Conservation (phyloP, 1,140 invertebrate species). For the Spodoptera litura region DNA sequence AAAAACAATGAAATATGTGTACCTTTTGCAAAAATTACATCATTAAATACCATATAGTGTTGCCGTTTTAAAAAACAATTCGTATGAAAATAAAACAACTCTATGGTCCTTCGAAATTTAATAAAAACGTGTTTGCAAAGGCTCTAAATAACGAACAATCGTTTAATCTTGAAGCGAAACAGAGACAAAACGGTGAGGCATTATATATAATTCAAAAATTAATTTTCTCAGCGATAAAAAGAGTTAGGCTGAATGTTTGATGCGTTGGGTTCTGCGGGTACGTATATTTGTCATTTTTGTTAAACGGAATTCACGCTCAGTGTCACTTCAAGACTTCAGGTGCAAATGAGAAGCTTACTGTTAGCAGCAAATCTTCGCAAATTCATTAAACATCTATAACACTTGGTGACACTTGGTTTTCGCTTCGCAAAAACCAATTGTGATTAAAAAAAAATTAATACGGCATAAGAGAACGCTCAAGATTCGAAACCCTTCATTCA, state of each 20-base stretch:
- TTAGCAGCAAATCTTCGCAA: too few relatives aligned
- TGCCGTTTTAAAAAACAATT: constrained; percentile 31
- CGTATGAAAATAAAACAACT: constrained; percentile 38
- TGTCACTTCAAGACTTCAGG: too few relatives aligned
- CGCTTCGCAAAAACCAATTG: too few relatives aligned
- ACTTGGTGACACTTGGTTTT: too few relatives aligned
- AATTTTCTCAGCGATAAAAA: constrained; percentile 59
- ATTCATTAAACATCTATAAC: too few relatives aligned
- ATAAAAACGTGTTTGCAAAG: constrained; percentile 53
- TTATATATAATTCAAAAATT: constrained; percentile 63
- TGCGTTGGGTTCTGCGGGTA: not conserved
- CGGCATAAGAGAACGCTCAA: too few relatives aligned
- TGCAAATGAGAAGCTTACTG: too few relatives aligned
- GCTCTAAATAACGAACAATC: constrained; percentile 62
- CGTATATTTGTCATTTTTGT: too few relatives aligned
- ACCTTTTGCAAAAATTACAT: constrained; percentile 37
- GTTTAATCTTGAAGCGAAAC: constrained; percentile 53
- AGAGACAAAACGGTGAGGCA: constrained; percentile 50
- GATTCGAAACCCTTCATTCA: too few relatives aligned
- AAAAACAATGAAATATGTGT: constrained; percentile 32
- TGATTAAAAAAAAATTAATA: too few relatives aligned
- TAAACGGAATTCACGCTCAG: too few relatives aligned
- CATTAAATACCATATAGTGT: constrained; percentile 29
- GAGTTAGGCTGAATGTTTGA: constrained; percentile 1
- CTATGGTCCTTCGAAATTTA: constrained; percentile 47